Evolutionary conservation across 2,797 vertebrate species (phyloP).

Genomic region (Artibeus jamaicensis): DNA sequence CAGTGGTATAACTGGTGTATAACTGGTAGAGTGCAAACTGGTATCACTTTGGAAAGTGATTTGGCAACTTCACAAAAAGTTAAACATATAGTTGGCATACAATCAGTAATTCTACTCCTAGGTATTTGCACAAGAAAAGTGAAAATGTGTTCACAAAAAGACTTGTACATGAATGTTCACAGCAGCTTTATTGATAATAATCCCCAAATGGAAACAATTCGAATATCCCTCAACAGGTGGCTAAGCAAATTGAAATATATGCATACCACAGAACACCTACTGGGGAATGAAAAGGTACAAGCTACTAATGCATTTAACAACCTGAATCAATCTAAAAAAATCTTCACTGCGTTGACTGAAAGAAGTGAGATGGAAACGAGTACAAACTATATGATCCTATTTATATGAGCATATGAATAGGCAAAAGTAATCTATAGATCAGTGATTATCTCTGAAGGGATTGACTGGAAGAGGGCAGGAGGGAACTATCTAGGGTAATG

Average conservation of each 20-base stretch:
- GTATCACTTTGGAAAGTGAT: conserved; percentile 28
- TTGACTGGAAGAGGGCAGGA: background rate
- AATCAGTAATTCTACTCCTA: background rate
- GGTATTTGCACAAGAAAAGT: background rate
- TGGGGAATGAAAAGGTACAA: background rate
- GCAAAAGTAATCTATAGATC: background rate
- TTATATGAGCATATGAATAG: background rate
- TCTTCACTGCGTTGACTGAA: background rate
- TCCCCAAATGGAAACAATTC: conserved; percentile 21
- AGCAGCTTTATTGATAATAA: conserved; percentile 47
- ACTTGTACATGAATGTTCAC: background rate
- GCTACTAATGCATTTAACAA: background rate
- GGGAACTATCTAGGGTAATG: background rate
- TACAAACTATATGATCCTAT: background rate
- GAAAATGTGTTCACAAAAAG: conserved; percentile 29
- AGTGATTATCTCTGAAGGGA: background rate
- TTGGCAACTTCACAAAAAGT: conserved; percentile 12
- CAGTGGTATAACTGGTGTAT: background rate
- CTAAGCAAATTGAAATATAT: background rate
- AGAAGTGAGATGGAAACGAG: conserved; percentile 2
- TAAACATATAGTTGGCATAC: conserved; percentile 19
- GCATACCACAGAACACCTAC: background rate
- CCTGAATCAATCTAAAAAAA: background rate
- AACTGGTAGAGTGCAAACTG: background rate
- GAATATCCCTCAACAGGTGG: background rate